phyloP scores from a whole-genome alignment of 2,797 vertebrate species.

The Leptoclinus maculatus region DNA sequence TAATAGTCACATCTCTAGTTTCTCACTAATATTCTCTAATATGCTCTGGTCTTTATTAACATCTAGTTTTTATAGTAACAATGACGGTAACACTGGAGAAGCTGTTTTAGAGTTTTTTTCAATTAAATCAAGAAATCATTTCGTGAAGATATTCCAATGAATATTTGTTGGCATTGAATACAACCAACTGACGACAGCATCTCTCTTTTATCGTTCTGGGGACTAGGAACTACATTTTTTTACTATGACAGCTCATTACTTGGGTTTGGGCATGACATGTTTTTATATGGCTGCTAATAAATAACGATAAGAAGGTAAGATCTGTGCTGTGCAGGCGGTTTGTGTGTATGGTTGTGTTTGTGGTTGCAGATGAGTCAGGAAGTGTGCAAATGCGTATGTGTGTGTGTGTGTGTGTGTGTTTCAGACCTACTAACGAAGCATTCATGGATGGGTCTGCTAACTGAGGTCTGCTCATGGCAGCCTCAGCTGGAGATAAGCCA shows the following conservation, averaged over 20 bases:
- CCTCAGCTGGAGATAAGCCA: slow-evolving; percentile 62
- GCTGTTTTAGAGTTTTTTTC: slow-evolving; percentile 17
- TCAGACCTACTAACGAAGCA: slow-evolving; percentile 11
- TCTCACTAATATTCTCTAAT: slow-evolving; percentile 36
- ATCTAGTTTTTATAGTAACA: slow-evolving; percentile 37
- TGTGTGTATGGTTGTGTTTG: background rate
- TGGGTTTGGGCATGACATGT: slow-evolving; percentile 7
- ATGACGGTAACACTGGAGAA: slow-evolving; percentile 23
- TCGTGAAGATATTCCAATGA: slow-evolving; percentile 24
- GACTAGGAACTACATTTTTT: background rate
- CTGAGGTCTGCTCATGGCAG: slow-evolving; percentile 40
- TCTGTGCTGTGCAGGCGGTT: background rate
- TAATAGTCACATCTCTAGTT: slow-evolving; percentile 16
- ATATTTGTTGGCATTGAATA: background rate
- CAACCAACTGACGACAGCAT: background rate
- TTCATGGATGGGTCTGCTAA: slow-evolving; percentile 14
- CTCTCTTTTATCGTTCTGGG: slow-evolving; percentile 22
- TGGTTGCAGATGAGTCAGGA: background rate
- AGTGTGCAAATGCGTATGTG: background rate
- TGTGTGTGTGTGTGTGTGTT: background rate
- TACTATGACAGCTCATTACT: slow-evolving; percentile 22
- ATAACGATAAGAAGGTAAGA: background rate
- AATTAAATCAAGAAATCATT: slow-evolving; percentile 41
- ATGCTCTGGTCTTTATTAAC: slow-evolving; percentile 43
- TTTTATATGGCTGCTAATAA: slow-evolving; percentile 24